Base-by-base conservation (phyloP, 2,888 invertebrate genomes). In the Orgyia antiqua region DNA sequence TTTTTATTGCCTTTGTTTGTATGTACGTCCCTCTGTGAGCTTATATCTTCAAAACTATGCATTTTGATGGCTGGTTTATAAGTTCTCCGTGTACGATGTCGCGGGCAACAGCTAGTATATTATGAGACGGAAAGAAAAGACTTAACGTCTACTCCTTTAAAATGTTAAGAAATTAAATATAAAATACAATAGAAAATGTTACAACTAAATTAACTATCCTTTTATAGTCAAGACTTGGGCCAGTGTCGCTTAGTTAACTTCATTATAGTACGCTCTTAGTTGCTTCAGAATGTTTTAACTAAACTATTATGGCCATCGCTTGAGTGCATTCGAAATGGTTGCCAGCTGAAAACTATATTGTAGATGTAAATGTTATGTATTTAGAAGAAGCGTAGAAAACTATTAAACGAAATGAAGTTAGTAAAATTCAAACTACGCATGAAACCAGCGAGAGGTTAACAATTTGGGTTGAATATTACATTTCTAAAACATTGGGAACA, bases 191-290 rank as follows among this genome's bases (percentile, higher is more conserved):
- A 26, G 12, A 20, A 40, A 47, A 47, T 43, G 36, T 39, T 53
- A 33, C 37, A 43, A 43, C 29, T 51, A 58, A 61, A 55, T 58
- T 56, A 56, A 49, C 50, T 60, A 53, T 43, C 42, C 47, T 51
- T 51, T 52, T 55, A 51, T 55, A 43, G 54, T 36, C 39, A 29
- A 32, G 46, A 48, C 47, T 57, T 45, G 52, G 57, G 52, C 53
- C 55, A 61, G 55, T 51, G 61, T 56, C 54, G 62, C 67, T 70
- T 68, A 67, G 66, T 62, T 68, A 70, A 74, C 65, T 70, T 71
- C 71, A 75, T 76, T 76, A 74, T 65, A 68, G 65, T 68, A 69
- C 61, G 63, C 67, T 57, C 57, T 44, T 51, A 63, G 59, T 65
- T 50, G 39, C 51, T 46, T 31, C 54, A 47, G 59, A 70, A 68